Evolutionary conservation across 1,140 invertebrate genomes (phyloP).

Genomic region (Plectrocnemia conspersa): DNA sequence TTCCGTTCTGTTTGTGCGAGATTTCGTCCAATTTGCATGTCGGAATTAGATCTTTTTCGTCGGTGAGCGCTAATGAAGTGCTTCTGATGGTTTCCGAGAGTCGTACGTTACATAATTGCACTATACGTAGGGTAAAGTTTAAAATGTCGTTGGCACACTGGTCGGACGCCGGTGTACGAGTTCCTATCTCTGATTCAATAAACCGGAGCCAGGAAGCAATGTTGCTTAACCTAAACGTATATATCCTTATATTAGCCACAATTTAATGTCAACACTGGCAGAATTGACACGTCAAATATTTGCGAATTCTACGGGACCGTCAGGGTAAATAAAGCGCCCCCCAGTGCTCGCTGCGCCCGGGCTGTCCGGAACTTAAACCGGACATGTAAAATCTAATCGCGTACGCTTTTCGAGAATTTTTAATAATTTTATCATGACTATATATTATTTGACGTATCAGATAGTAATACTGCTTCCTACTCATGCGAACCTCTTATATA

Average conservation of each 20-base stretch:
- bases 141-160: no score
- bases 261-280: slow-evolving; percentile 35
- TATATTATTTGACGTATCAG: no score
- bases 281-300: slow-evolving; percentile 37
- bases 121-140: no score
- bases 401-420: neutral
- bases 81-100: no score
- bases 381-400: neutral
- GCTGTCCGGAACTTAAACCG: slow-evolving; percentile 1
- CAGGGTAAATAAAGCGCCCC: slow-evolving; percentile 29
- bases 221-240: slow-evolving; percentile 29
- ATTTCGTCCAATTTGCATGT: no score
- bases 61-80: no score
- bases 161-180: neutral
- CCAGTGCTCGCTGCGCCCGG: neutral
- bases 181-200: slow-evolving; percentile 13
- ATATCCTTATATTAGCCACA: slow-evolving; percentile 33
- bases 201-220: slow-evolving; percentile 18
- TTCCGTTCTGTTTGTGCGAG: no score
- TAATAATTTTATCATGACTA: no score
- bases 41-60: no score
- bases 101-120: no score
- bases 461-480: no score
- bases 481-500: no score
- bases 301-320: slow-evolving; percentile 33